A percentile compares a stretch with the other conserved stretches of the same genome.
phyloP scores from a whole-genome alignment of 2,113 vertebrate species.

The Lepisosteus osseus region DNA sequence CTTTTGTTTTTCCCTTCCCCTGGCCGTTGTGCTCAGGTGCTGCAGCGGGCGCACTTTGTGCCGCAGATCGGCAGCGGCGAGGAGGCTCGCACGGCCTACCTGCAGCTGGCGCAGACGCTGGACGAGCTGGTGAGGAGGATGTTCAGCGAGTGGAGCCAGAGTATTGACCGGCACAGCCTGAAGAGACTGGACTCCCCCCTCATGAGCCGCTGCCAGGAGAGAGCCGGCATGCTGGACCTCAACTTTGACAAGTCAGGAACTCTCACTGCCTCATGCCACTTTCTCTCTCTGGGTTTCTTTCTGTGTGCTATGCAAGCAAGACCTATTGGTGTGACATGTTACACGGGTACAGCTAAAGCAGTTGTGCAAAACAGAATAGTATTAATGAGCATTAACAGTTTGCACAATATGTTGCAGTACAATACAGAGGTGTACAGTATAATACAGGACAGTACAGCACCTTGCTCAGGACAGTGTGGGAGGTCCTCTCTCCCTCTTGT shows the following conservation, averaged over 20 bases:
- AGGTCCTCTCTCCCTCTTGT: no score
- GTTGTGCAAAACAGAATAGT: no score
- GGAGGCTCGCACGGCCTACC: conserved; percentile 49
- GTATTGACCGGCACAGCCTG: conserved; percentile 62
- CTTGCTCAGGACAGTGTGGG: no score
- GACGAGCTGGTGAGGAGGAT: conserved; percentile 70
- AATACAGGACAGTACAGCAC: no score
- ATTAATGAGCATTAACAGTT: no score
- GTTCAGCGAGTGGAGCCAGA: conserved; percentile 77
- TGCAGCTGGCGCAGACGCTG: conserved; percentile 62
- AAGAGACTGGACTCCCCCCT: conserved; percentile 71
- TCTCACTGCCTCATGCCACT: no score
- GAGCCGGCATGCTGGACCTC: conserved; percentile 63
- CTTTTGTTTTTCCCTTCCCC: neutral
- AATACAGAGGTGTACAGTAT: no score
- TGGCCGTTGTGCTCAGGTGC: conserved; percentile 58
- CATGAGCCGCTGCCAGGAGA: conserved; percentile 60
- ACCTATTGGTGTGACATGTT: no score
- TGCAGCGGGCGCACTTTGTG: conserved; percentile 64
- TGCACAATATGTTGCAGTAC: no score
- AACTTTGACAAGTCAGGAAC: conserved; percentile 77
- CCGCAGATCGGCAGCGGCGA: conserved; percentile 55
- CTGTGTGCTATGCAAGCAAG: no score
- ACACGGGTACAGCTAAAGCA: no score
- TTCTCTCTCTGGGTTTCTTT: neutral